phyloP scores from a whole-genome alignment of 1,140 invertebrate genomes.

The Drosophila ercepeae region DNA sequence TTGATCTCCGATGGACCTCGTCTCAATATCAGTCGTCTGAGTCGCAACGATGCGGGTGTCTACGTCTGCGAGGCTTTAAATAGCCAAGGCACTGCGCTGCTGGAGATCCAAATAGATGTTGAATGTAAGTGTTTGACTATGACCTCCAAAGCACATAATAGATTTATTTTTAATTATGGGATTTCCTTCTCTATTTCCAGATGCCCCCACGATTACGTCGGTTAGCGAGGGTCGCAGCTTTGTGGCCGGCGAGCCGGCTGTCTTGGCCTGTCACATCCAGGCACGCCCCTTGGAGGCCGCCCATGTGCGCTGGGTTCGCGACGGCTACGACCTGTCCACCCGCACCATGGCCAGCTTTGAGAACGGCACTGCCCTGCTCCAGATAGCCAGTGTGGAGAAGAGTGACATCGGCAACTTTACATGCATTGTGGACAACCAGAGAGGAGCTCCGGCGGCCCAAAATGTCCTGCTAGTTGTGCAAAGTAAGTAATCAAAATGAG shows the following conservation, averaged over 20 bases:
- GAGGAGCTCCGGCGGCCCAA: conserved; percentile 88
- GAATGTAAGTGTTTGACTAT: conserved; percentile 90
- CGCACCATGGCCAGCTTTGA: conserved; percentile 88
- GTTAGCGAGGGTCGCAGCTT: conserved; percentile 90
- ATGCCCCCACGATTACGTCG: conserved; percentile 88
- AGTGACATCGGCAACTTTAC: conserved; percentile 95
- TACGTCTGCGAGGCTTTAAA: conserved; percentile 96
- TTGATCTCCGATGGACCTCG: conserved; percentile 91
- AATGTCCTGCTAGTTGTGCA: conserved; percentile 90
- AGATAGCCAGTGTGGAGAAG: conserved; percentile 90
- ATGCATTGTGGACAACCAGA: conserved; percentile 95
- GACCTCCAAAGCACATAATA: background rate
- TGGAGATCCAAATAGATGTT: conserved; percentile 93
- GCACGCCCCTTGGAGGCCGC: conserved; percentile 92
- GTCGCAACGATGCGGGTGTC: conserved; percentile 92
- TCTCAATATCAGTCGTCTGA: conserved; percentile 92
- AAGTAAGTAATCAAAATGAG: conserved; percentile 87
- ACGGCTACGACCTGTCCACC: conserved; percentile 88
- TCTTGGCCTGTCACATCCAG: conserved; percentile 93
- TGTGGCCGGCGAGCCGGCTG: conserved; percentile 91
- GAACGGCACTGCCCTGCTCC: conserved; percentile 91
- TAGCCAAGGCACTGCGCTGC: conserved; percentile 91
- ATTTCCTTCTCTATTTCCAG: conserved; percentile 18
- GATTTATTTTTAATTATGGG: background rate
- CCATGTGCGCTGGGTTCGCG: conserved; percentile 93